Conservation (phyloP, 2,113 vertebrate species). For the Podocnemis expansa region DNA sequence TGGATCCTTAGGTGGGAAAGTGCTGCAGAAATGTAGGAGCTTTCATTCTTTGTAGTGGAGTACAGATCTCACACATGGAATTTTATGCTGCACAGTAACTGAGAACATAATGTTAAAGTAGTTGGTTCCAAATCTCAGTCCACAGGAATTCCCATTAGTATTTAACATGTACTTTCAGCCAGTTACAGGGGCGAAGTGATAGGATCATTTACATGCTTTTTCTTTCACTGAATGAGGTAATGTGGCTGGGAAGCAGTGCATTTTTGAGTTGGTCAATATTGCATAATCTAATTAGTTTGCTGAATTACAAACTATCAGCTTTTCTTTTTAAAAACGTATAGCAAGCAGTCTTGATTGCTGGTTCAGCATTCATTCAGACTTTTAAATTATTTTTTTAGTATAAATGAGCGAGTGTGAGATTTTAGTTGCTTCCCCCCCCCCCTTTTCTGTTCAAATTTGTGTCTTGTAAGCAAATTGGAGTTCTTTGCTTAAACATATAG, state of each 20-base stretch:
- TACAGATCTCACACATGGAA: not conserved
- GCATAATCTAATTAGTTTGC: slow-evolving; percentile 62
- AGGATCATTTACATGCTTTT: not conserved
- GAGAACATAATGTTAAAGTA: not conserved
- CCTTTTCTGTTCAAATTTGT: not conserved
- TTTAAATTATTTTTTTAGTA: slow-evolving; percentile 37
- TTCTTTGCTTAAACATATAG: not conserved
- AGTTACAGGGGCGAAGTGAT: slow-evolving; percentile 10
- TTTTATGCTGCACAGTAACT: not conserved
- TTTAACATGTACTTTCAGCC: slow-evolving; percentile 19
- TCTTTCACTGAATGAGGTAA: slow-evolving; percentile 41
- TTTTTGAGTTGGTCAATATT: slow-evolving; percentile 46
- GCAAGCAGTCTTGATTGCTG: slow-evolving; percentile 65
- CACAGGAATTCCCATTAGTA: not conserved
- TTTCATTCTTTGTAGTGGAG: not conserved
- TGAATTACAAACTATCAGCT: slow-evolving; percentile 60
- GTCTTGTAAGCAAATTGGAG: not conserved
- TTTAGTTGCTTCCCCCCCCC: slow-evolving; percentile 10
- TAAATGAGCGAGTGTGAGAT: slow-evolving; percentile 46
- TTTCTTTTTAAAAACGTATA: slow-evolving; percentile 49
- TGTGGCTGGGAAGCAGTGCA: not conserved
- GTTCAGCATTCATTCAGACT: slow-evolving; percentile 59
- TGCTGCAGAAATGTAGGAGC: not conserved
- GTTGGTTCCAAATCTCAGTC: not conserved
- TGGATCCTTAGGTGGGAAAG: not conserved